phyloP scores from a whole-genome alignment of 2,113 vertebrate genomes.

The Aspidoscelis tigris region DNA sequence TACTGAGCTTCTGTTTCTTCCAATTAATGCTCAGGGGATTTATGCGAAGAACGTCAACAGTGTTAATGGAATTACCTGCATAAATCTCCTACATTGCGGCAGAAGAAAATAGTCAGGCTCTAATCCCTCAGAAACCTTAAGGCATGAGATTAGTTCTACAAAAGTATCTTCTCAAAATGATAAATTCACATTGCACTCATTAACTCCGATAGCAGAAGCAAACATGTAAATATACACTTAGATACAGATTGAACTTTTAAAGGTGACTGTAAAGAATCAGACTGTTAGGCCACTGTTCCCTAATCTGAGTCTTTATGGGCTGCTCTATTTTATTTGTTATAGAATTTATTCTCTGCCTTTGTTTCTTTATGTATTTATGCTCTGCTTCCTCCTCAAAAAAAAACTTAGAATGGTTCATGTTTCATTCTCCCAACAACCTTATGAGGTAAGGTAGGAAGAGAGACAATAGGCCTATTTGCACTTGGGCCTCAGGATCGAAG shows the following conservation, averaged over 20 bases:
- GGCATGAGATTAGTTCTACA: slow-evolving; percentile 56
- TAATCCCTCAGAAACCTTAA: slow-evolving; percentile 41
- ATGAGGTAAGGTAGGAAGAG: too few relatives aligned
- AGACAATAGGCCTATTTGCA: too few relatives aligned
- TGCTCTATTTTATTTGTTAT: background rate
- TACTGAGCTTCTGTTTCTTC: slow-evolving; percentile 37
- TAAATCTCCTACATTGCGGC: background rate
- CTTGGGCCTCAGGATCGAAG: too few relatives aligned
- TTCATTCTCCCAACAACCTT: too few relatives aligned
- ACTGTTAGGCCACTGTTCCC: background rate
- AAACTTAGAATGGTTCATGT: too few relatives aligned
- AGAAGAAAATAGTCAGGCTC: slow-evolving; percentile 28
- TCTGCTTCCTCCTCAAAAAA: too few relatives aligned
- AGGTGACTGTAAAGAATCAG: background rate
- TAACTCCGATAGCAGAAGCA: slow-evolving; percentile 41
- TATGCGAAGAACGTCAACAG: slow-evolving; percentile 40
- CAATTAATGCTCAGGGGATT: slow-evolving; percentile 50
- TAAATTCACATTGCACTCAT: slow-evolving; percentile 45
- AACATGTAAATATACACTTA: background rate
- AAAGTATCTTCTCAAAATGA: slow-evolving; percentile 44
- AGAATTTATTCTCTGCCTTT: too few relatives aligned
- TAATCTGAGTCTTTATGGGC: background rate
- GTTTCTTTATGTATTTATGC: too few relatives aligned
- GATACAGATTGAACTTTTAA: background rate
- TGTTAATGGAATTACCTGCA: slow-evolving; percentile 68